These are phyloP conservation scores for Drosophila ironensis DNA, from an alignment of 1,140 invertebrate genomes.

Conservation along the genomic window DNA sequence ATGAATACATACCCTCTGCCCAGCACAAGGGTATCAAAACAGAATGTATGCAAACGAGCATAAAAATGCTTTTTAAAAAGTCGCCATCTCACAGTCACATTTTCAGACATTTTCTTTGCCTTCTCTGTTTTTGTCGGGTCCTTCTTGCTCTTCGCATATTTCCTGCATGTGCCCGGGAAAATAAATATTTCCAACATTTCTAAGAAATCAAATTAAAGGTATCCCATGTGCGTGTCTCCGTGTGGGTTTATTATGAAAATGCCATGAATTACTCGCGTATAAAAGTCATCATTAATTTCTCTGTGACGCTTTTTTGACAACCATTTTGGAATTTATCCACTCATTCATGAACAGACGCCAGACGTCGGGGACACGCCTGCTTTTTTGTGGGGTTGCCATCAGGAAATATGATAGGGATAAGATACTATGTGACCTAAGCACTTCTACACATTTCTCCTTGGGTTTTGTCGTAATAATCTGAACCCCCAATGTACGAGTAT, in stretches of 20 bases:
- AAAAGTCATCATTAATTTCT: conserved; percentile 81
- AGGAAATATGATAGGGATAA: not conserved
- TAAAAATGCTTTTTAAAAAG: conserved; percentile 73
- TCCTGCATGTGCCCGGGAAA: conserved; percentile 43
- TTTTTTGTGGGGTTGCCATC: not conserved
- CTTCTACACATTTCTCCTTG: no score
- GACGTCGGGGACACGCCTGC: not conserved
- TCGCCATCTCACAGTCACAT: conserved; percentile 41
- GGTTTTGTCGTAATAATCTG: no score
- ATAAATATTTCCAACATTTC: conserved; percentile 60
- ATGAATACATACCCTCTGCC: no score
- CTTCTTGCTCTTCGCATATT: conserved; percentile 20
- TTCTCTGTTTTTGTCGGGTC: conserved; percentile 14
- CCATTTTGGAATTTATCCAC: conserved; percentile 75
- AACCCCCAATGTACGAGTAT: no score
- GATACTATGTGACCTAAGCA: not conserved
- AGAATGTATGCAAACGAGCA: conserved; percentile 71
- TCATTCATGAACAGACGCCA: conserved; percentile 59
- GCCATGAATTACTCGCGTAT: conserved; percentile 75
- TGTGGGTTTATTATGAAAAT: conserved; percentile 74
- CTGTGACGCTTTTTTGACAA: conserved; percentile 72
- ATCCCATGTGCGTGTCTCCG: conserved; percentile 25
- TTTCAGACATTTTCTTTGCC: conserved; percentile 2
- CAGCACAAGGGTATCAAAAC: no score
- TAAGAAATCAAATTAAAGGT: conserved; percentile 77